Percentiles rank a stretch among this genome's conserved stretches.
Evolutionary conservation across 2,797 vertebrate species (phyloP).

Genomic region (Danionella dracula): DNA sequence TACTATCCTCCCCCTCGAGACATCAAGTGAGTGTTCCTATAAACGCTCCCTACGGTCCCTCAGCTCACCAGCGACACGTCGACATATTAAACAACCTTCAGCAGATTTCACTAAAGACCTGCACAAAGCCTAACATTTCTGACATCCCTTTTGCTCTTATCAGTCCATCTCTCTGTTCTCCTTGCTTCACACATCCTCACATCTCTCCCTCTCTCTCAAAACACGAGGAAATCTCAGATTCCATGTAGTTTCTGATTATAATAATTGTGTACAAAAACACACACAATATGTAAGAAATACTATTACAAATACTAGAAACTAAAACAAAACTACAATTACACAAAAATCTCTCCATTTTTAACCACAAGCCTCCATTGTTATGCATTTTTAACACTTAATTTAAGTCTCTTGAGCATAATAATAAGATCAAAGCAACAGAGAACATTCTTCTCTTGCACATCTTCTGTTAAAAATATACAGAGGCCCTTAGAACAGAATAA

Average conservation of each 20-base stretch:
- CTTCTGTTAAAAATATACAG: too few species aligned
- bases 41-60: conserved; percentile 31
- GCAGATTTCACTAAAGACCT: conserved; percentile 4
- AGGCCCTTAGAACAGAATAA: too few species aligned
- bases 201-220: neutral
- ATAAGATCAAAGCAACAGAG: too few species aligned
- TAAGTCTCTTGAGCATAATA: too few species aligned
- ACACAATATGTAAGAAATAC: too few species aligned
- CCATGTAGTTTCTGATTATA: too few species aligned
- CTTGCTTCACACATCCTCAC: neutral
- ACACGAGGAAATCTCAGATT: neutral
- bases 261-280: neutral
- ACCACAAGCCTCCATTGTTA: too few species aligned
- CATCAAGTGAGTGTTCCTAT: conserved; percentile 5
- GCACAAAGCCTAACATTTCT: conserved; percentile 7
- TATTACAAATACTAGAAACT: too few species aligned
- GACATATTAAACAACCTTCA: conserved; percentile 17
- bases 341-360: too few species aligned
- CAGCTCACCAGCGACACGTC: conserved; percentile 10
- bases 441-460: too few species aligned
- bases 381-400: too few species aligned
- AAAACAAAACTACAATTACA: too few species aligned
- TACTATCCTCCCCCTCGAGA: conserved; percentile 41
- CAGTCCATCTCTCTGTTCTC: neutral
- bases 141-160: neutral